phyloP scores from a whole-genome alignment of 30 jellyfish, hydroid and myxozoan species.

The Mastigias papua region DNA sequence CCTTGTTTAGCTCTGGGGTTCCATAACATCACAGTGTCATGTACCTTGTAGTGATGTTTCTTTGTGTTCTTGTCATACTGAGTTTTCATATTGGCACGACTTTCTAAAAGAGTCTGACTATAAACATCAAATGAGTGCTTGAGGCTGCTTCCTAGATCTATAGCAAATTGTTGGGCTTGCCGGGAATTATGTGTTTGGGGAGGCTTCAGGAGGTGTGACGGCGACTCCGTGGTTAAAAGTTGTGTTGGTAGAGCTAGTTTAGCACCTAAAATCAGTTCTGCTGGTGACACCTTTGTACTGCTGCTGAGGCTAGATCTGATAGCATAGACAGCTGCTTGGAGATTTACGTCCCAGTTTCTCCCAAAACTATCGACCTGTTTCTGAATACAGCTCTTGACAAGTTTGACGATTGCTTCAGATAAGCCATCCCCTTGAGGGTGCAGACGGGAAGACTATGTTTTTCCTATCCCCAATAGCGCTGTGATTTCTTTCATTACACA shows the following conservation, averaged over 20 bases:
- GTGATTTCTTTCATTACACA: too few relatives aligned
- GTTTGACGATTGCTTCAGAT: too few relatives aligned
- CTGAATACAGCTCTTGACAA: too few relatives aligned
- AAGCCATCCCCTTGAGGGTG: too few relatives aligned
- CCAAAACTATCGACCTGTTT: too few relatives aligned
- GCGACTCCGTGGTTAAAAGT: conserved; percentile 9
- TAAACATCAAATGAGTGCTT: background rate
- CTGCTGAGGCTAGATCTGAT: conserved; percentile 20
- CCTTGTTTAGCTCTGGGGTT: conserved; percentile 27
- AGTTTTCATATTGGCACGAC: conserved; percentile 24
- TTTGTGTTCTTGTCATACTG: conserved; percentile 23
- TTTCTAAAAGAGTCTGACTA: conserved; percentile 10
- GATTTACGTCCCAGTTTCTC: too few relatives aligned
- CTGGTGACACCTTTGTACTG: conserved; percentile 45
- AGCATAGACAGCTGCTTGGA: conserved; percentile 13
- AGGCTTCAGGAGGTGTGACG: conserved; percentile 20
- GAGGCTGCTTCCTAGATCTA: conserved; percentile 29
- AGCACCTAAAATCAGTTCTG: conserved; percentile 34
- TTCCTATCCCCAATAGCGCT: too few relatives aligned
- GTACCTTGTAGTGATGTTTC: background rate
- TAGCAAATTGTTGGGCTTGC: conserved; percentile 15
- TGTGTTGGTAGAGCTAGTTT: conserved; percentile 39
- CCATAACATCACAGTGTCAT: conserved; percentile 50
- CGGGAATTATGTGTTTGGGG: background rate
- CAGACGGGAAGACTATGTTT: too few relatives aligned